phyloP scores from a whole-genome alignment of 2,888 invertebrate genomes.

The Aphodius sticticus region DNA sequence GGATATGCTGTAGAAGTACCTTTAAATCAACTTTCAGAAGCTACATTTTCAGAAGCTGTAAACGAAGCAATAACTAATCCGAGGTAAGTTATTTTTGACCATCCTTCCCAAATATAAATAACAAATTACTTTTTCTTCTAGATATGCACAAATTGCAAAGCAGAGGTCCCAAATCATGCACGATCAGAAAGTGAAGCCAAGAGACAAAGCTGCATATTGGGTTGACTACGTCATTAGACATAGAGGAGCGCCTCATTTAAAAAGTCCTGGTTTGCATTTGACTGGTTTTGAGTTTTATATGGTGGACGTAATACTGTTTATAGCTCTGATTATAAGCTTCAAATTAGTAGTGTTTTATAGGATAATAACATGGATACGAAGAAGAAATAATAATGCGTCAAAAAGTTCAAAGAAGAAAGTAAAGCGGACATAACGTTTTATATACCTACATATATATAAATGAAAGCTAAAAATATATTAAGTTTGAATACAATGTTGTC shows the following conservation, averaged over 20 bases:
- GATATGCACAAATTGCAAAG: conserved; percentile 42
- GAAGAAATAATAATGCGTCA: not conserved
- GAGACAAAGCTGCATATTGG: conserved; percentile 51
- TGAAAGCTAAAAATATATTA: too few species aligned
- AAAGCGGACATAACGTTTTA: not conserved
- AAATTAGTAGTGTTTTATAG: conserved; percentile 4
- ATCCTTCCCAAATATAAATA: not conserved
- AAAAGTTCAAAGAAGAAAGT: not conserved
- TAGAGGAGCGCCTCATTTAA: conserved; percentile 51
- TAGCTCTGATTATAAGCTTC: conserved; percentile 8
- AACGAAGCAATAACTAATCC: conserved; percentile 40
- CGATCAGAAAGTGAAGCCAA: conserved; percentile 49
- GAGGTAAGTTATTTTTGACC: conserved; percentile 34
- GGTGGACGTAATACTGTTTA: conserved; percentile 46
- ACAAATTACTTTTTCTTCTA: conserved; percentile 7
- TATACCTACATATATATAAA: too few species aligned
- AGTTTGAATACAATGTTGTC: too few species aligned
- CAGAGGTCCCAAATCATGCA: conserved; percentile 46
- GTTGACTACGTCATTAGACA: conserved; percentile 50
- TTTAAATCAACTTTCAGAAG: conserved; percentile 38
- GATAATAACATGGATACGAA: not conserved
- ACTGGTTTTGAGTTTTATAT: conserved; percentile 48
- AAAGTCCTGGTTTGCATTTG: conserved; percentile 46
- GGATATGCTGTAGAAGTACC: conserved; percentile 40
- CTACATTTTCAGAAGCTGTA: conserved; percentile 35